Percentiles rank a stretch among this genome's conserved stretches.
phyloP scores from a whole-genome alignment of 2,113 vertebrate species.

The western clawed frog (Xenopus tropicalis) region DNA sequence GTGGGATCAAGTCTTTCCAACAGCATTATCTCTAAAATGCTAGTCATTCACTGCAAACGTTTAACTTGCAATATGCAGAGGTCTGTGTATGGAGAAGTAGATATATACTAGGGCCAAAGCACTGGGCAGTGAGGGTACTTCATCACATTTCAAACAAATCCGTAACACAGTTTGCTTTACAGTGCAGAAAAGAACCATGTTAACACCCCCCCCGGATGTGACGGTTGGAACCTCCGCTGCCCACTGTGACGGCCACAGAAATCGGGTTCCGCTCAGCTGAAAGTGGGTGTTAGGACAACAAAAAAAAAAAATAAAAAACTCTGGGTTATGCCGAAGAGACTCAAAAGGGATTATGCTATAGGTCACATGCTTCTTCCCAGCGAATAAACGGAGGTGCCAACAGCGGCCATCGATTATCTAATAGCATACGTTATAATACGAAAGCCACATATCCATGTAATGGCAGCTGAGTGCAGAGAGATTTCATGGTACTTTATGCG shows the following conservation, averaged over 20 bases:
- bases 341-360: conserved; percentile 22
- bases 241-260: background rate
- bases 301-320: conserved; percentile 36
- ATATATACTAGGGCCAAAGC: conserved; percentile 72
- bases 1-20: conserved; percentile 92
- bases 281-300: conserved; percentile 22
- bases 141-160: conserved; percentile 88
- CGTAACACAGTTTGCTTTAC: conserved; percentile 78
- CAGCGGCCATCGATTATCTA: conserved; percentile 25
- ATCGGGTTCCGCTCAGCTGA: conserved; percentile 4
- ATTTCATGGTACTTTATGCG: conserved; percentile 73
- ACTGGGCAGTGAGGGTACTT: conserved; percentile 69
- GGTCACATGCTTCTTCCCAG: conserved; percentile 34
- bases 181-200: conserved; percentile 80
- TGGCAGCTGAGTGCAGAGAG: conserved; percentile 66
- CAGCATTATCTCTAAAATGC: conserved; percentile 88
- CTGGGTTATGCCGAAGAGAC: conserved; percentile 34
- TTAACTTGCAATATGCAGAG: conserved; percentile 92
- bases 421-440: conserved; percentile 43
- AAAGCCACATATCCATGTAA: conserved; percentile 53
- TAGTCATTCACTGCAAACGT: conserved; percentile 87
- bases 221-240: conserved; percentile 9
- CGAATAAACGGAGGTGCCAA: conserved; percentile 25
- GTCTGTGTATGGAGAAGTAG: conserved; percentile 96
- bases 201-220: conserved; percentile 67